Base-by-base conservation (phyloP, 2,797 vertebrate genomes). In the Schizopygopsis pylzovi region DNA sequence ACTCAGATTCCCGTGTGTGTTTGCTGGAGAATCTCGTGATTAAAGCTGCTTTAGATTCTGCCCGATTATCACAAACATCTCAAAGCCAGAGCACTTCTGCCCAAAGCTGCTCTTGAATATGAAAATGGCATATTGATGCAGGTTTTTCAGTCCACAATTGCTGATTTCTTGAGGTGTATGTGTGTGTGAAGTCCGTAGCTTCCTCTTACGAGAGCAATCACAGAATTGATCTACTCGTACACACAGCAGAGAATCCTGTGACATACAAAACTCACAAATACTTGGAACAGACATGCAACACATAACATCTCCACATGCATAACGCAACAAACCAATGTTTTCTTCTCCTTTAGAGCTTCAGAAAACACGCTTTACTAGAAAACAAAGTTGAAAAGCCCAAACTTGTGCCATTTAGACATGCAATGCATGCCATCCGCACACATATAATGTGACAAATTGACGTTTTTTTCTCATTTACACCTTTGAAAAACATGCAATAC, bases 21-120 rank as follows among this genome's bases (percentile, higher is more conserved):
- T 79, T 70, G 83, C 47, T 37, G 75, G 72, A 85, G 63, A 10
- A 84, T 70, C 75, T 79, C 39, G 83, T 85, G 83, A 71, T 86
- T 61, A 67, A 84, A 80, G 68, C 39, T 6, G 43, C 68, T 52
- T 81, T 49, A 72, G 52, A 43, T 73, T 56, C 72, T 65, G 10
- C 6, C 16, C n/a, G 8, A 25, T 73, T 37, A 84, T 59, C 75
- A 45, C 73, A 78, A 43, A 79, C 83, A 79, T 79, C 83, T 70
- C 33, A 45, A 59, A 56, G 71, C 3, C 0, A n/a, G 28, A 54
- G 37, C 61, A 9, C 22, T n/a, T 76, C 83, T 28, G 61, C 20
- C 3, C 33, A 65, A 65, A 65, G 63, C 28, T 33, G 9, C n/a
- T 61, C 11, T 49, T 2, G 11, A 13, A n/a, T 1, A 4, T 5